Evolutionary conservation across 1,140 invertebrate genomes (phyloP).

Genomic region (Acromyrmex echinatior): DNA sequence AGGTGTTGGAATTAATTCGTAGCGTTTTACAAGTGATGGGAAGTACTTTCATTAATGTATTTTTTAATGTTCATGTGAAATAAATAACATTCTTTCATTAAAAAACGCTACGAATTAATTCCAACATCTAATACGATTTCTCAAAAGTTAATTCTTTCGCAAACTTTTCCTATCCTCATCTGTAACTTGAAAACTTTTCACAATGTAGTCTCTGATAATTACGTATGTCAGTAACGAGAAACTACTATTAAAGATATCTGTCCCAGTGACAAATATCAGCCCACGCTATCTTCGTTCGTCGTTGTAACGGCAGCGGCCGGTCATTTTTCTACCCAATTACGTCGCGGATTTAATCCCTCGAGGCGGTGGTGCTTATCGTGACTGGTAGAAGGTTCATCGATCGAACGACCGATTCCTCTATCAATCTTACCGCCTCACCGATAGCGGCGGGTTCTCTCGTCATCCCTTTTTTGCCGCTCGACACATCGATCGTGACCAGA

Average conservation of each 20-base stretch:
- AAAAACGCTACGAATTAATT: too few species aligned
- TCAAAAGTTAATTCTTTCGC: neutral
- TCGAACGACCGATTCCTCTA: slow-evolving; percentile 62
- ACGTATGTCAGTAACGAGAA: neutral
- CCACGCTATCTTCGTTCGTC: slow-evolving; percentile 40
- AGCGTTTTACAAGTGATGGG: too few species aligned
- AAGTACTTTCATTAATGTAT: too few species aligned
- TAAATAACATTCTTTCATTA: too few species aligned
- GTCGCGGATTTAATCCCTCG: slow-evolving; percentile 67
- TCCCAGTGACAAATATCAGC: slow-evolving; percentile 41
- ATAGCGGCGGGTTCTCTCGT: slow-evolving; percentile 7
- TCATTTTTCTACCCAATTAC: slow-evolving; percentile 69
- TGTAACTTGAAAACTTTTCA: neutral
- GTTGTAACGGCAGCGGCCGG: slow-evolving; percentile 19
- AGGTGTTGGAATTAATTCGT: too few species aligned
- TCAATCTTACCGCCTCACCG: slow-evolving; percentile 62
- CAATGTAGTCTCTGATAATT: slow-evolving; percentile 1
- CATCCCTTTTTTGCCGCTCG: slow-evolving; percentile 25
- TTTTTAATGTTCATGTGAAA: too few species aligned
- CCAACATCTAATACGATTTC: too few species aligned
- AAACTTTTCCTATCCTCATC: too few species aligned
- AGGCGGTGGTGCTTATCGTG: slow-evolving; percentile 54
- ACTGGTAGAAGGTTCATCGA: slow-evolving; percentile 39
- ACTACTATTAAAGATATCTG: slow-evolving; percentile 8
- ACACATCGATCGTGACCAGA: slow-evolving; percentile 38